A percentile compares a stretch with the other conserved stretches of the same genome.
Evolutionary conservation across 2,797 vertebrate genomes (phyloP).

Genomic region (Lacerta agilis): DNA sequence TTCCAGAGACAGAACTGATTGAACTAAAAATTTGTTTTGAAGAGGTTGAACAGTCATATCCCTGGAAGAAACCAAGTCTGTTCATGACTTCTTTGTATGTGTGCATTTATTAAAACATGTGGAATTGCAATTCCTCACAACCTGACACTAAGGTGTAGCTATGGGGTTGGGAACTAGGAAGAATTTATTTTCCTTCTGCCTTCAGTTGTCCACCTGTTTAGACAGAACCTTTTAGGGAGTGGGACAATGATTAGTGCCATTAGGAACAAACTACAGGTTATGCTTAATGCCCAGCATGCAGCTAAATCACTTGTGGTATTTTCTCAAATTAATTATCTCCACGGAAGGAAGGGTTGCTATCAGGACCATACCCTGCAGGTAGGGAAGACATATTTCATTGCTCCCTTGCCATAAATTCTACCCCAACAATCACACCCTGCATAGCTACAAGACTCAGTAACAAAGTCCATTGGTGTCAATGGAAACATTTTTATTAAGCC

Average conservation of each 20-base stretch:
- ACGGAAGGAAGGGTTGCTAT: no score
- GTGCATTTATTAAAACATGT: neutral
- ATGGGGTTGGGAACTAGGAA: neutral
- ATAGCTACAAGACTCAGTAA: neutral
- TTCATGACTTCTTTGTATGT: neutral
- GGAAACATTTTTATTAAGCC: neutral
- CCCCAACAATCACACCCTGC: neutral
- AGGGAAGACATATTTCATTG: no score
- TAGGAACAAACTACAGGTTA: no score
- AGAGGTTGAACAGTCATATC: neutral
- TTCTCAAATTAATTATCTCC: no score
- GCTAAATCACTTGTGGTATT: no score
- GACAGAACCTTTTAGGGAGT: neutral
- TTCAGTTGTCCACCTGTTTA: neutral
- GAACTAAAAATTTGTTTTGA: neutral
- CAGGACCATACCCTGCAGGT: no score
- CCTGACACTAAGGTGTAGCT: neutral
- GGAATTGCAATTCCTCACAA: neutral
- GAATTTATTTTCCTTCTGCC: neutral
- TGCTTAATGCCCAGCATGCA: no score
- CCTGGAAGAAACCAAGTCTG: neutral
- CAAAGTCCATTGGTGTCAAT: neutral
- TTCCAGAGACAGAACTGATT: conserved; percentile 8
- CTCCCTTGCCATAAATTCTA: no score
- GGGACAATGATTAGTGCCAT: neutral